Evolutionary conservation across 2,113 vertebrate genomes (phyloP).

Genomic region (Manacus vitellinus): DNA sequence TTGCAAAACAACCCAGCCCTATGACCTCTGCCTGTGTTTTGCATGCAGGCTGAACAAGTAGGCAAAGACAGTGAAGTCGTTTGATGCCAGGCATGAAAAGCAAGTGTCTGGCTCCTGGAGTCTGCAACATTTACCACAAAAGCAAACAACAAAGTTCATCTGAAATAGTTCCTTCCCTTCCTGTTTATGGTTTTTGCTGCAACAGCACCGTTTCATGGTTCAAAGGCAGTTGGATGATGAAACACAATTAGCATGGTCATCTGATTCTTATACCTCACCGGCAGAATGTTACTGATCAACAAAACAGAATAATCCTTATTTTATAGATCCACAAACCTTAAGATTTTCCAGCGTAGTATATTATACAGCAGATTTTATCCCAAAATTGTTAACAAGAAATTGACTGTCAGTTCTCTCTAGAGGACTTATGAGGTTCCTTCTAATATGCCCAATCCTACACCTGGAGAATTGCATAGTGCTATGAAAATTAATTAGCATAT

Average conservation of each 20-base stretch:
- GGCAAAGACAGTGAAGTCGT: background rate
- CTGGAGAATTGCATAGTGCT: background rate
- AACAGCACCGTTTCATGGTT: background rate
- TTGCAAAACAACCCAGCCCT: background rate
- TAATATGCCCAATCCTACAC: background rate
- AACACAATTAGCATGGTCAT: background rate
- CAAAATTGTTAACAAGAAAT: background rate
- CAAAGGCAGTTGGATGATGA: conserved; percentile 2
- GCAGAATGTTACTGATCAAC: background rate
- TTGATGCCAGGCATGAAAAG: background rate
- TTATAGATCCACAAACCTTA: background rate
- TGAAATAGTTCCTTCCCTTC: background rate
- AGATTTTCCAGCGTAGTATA: background rate
- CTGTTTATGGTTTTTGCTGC: background rate
- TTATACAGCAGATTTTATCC: background rate
- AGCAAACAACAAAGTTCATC: background rate
- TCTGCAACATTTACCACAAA: background rate
- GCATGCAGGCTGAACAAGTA: background rate
- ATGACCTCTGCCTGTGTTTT: background rate
- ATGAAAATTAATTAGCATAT: background rate
- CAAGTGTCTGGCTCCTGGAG: background rate
- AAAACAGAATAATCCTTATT: background rate
- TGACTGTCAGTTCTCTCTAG: background rate
- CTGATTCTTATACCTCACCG: background rate
- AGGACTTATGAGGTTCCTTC: background rate